Evolutionary conservation across 1,140 invertebrate genomes (phyloP).

Genomic region (Pteromalus puparum): DNA sequence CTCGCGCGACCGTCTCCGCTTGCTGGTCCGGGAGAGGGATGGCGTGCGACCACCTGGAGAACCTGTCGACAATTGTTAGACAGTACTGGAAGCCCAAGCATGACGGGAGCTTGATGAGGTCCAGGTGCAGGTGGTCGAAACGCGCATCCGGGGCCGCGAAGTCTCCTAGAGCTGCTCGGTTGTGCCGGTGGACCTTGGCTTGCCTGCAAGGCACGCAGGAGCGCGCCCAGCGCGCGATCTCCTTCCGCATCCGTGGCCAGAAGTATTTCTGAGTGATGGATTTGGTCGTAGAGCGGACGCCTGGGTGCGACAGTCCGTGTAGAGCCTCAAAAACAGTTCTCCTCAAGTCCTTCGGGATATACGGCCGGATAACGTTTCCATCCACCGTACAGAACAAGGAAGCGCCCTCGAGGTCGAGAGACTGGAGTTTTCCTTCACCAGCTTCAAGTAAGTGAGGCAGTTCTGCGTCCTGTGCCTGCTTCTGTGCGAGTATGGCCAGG

Average conservation of each 20-base stretch:
- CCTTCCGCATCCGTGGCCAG: slow-evolving; percentile 59
- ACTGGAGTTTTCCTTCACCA: too few relatives aligned
- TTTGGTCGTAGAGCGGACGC: slow-evolving; percentile 41
- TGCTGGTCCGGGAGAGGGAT: too few relatives aligned
- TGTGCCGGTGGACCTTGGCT: slow-evolving; percentile 55
- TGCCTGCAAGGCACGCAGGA: slow-evolving; percentile 57
- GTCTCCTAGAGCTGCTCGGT: slow-evolving; percentile 26
- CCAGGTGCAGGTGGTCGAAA: slow-evolving; percentile 57
- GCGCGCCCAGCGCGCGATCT: slow-evolving; percentile 52
- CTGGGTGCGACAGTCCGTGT: background rate
- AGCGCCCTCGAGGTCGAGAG: background rate
- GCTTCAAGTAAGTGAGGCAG: too few relatives aligned
- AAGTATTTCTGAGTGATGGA: slow-evolving; percentile 56
- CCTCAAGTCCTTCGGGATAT: too few relatives aligned
- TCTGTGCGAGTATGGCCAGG: too few relatives aligned
- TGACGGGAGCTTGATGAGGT: slow-evolving; percentile 29
- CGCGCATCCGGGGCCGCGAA: slow-evolving; percentile 36
- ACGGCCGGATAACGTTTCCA: background rate
- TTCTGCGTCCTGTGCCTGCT: too few relatives aligned
- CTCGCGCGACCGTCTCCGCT: too few relatives aligned
- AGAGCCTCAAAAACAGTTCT: background rate
- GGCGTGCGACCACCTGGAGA: too few relatives aligned
- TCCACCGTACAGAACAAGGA: background rate
- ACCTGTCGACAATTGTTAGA: too few relatives aligned
- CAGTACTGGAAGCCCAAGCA: too few relatives aligned